Percentiles rank a stretch among this genome's conserved stretches.
phyloP scores from a whole-genome alignment of 2,113 vertebrate genomes.

The Cyanoramphus novaezelandiae region DNA sequence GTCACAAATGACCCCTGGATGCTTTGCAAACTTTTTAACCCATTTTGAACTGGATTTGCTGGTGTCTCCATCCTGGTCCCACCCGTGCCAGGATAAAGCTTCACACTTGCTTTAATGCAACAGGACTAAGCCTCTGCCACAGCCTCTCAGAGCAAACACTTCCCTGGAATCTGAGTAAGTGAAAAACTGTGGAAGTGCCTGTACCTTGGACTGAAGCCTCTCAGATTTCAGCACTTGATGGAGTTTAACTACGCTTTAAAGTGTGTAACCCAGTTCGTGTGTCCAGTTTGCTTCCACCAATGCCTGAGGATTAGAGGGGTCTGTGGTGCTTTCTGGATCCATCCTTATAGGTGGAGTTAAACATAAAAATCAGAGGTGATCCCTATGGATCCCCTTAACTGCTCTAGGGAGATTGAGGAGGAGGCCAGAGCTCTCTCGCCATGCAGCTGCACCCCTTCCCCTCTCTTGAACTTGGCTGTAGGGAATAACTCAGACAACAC shows the following conservation, averaged over 20 bases:
- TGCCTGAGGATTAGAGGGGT: neutral
- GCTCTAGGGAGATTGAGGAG: accelerated
- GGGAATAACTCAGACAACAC: neutral
- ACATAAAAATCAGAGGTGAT: neutral
- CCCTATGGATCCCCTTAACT: accelerated
- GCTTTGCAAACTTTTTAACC: neutral
- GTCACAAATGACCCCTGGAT: neutral
- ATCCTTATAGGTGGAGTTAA: neutral
- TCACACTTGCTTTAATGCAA: accelerated
- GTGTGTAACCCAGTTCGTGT: accelerated
- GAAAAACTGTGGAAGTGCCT: neutral
- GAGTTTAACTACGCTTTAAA: neutral
- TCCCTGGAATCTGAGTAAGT: accelerated
- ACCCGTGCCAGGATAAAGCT: neutral
- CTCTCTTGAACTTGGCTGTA: neutral
- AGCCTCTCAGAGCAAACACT: neutral
- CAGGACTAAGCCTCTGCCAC: neutral
- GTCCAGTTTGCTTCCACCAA: neutral
- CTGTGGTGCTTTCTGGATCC: neutral
- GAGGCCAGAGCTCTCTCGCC: accelerated
- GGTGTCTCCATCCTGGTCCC: neutral
- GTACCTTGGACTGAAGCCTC: accelerated
- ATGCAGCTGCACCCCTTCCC: neutral
- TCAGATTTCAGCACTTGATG: neutral
- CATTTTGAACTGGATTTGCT: neutral